phyloP scores from a whole-genome alignment of 2,888 invertebrate genomes.

The Polietes domitor region DNA sequence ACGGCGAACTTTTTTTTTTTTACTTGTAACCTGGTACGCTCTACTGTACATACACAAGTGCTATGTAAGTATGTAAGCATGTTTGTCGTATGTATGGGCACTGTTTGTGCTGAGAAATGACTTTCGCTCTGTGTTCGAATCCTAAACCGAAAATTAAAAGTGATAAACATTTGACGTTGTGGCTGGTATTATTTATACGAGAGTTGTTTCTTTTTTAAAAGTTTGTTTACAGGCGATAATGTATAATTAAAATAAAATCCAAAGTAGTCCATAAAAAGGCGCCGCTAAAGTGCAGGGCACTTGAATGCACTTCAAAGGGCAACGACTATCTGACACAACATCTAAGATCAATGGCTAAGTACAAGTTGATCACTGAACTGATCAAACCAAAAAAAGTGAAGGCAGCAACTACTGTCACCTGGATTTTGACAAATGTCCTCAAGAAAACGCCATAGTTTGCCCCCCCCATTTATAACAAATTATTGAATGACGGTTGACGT shows the following conservation, averaged over 20 bases:
- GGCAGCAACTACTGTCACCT: neutral
- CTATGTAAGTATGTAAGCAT: neutral
- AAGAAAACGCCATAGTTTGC: neutral
- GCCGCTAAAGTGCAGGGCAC: neutral
- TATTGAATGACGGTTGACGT: neutral
- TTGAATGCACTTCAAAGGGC: neutral
- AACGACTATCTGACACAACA: neutral
- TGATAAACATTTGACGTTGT: slow-evolving; percentile 44
- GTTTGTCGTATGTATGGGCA: neutral
- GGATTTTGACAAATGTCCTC: neutral
- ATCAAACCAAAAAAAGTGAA: neutral
- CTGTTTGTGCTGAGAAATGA: slow-evolving; percentile 21
- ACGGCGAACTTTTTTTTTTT: too few species aligned
- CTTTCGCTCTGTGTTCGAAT: slow-evolving; percentile 32
- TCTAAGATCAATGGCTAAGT: neutral
- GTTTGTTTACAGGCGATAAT: neutral
- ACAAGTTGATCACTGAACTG: neutral
- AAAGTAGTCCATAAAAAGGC: neutral
- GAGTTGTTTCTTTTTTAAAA: neutral
- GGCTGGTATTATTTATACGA: neutral
- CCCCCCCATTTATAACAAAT: neutral
- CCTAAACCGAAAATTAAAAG: slow-evolving; percentile 47
- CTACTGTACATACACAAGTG: neutral
- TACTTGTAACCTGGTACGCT: too few species aligned
- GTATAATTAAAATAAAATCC: slow-evolving; percentile 7